Evolutionary conservation across 2,113 vertebrate genomes (phyloP).

Genomic region (Cepphus grylle): DNA sequence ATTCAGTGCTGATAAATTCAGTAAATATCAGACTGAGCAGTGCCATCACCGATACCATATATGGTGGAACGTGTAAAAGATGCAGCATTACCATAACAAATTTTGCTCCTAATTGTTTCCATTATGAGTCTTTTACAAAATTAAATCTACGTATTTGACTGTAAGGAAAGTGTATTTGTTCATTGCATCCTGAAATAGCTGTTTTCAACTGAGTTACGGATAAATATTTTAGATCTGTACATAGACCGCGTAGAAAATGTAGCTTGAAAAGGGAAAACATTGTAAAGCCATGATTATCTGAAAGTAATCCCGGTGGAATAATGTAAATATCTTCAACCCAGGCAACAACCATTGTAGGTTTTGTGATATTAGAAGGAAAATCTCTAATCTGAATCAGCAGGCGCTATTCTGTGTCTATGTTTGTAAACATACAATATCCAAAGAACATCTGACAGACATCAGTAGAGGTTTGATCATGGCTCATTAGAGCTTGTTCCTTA

Average conservation of each 20-base stretch:
- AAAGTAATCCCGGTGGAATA: not conserved
- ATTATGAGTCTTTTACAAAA: not conserved
- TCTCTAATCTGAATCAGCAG: not conserved
- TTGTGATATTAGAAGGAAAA: not conserved
- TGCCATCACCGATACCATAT: not conserved
- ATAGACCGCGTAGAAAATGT: not conserved
- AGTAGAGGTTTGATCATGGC: not conserved
- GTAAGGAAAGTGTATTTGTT: not conserved
- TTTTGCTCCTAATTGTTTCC: not conserved
- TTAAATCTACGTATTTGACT: not conserved
- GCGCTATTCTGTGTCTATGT: not conserved
- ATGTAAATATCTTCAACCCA: not conserved
- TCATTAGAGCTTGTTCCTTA: not conserved
- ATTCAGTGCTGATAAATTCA: not conserved
- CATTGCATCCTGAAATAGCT: not conserved
- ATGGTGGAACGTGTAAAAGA: not conserved
- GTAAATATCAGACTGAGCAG: not conserved
- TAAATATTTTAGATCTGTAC: not conserved
- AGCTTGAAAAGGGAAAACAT: not conserved
- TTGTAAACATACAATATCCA: not conserved
- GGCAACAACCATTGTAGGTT: not conserved
- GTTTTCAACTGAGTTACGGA: not conserved
- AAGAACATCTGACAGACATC: not conserved
- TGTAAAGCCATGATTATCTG: not conserved
- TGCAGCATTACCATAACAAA: not conserved